These are phyloP conservation scores for Chelonia mydas DNA, from an alignment of 2,797 vertebrate species.

Conservation along the genomic window DNA sequence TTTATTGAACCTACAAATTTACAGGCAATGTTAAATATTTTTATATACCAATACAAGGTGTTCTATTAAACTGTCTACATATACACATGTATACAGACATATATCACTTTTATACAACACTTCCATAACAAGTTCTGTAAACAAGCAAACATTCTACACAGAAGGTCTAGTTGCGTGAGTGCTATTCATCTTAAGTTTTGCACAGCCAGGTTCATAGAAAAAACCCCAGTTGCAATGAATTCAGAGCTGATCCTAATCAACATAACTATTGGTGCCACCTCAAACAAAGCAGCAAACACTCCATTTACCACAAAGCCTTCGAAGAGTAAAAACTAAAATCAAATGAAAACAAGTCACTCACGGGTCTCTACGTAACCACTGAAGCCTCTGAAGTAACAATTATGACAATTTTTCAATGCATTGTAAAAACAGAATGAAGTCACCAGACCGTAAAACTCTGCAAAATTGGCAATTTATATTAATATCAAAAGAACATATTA, in stretches of 20 bases:
- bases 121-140: background rate
- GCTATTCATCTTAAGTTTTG: constrained; percentile 47
- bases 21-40: background rate
- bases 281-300: background rate
- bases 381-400: background rate
- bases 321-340: background rate
- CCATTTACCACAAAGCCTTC: background rate
- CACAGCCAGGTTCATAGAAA: constrained; percentile 32
- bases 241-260: constrained; percentile 41
- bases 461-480: background rate
- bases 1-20: background rate
- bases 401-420: background rate
- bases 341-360: background rate
- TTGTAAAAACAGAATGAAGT: background rate
- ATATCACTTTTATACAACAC: background rate
- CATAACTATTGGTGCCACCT: background rate
- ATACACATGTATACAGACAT: background rate
- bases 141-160: background rate
- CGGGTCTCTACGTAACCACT: background rate
- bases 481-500: background rate
- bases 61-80: background rate
- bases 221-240: constrained; percentile 49
- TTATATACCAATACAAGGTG: background rate
- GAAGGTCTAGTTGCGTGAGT: background rate
- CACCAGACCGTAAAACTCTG: background rate